Evolutionary conservation across 2,113 vertebrate genomes (phyloP), one percentile per base, ranked within the genome.

Genomic region (Pholis gunnellus): DNA sequence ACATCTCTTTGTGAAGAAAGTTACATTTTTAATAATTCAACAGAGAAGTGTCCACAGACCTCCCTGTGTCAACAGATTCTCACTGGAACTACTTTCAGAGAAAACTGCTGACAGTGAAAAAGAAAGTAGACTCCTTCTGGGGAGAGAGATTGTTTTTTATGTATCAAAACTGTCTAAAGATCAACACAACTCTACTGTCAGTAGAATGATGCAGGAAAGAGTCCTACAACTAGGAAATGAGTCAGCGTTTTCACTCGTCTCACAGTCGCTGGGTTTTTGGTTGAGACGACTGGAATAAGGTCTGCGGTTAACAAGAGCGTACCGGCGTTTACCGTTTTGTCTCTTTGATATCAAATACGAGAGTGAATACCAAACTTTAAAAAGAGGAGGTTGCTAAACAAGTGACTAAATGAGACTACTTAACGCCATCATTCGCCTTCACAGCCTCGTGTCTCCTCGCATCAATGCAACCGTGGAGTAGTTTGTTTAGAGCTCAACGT

Each of bases 91-190:
- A 78, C 82, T 81, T 78, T 61, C 7, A 27, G 65, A 79, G 78
- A 78, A 76, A 81, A 66, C 31, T 78, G 76, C 79, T 80, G 79
- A 84, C 57, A 52, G 63, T 57, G 75, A 14, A 72, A 15, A 38
- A 56, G 14, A 40, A 61, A 18, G n/a, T 72, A 46, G n/a, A 31
- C 9, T 44, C 29, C 69, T 31, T 69, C 74, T 68, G 31, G 40
- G 65, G 64, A 50, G 14, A 74, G 42, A 31, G 20, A 31, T 50
- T 2, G 27, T 48, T 81, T 60, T 67, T 88, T 72, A 64, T 48
- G 6, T 18, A 31, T 77, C n/a, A 46, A 25, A 20, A 20, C 40
- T 27, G 40, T 68, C 25, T 60, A 40, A 11, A 56, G 34, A 44
- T 54, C 36, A 6, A 25, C 27, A 2, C 38, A 46, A 5, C 60